A percentile compares a stretch with the other conserved stretches of the same genome.
phyloP scores from a whole-genome alignment of 2,113 vertebrate genomes.

The Zosterops japonicus region DNA sequence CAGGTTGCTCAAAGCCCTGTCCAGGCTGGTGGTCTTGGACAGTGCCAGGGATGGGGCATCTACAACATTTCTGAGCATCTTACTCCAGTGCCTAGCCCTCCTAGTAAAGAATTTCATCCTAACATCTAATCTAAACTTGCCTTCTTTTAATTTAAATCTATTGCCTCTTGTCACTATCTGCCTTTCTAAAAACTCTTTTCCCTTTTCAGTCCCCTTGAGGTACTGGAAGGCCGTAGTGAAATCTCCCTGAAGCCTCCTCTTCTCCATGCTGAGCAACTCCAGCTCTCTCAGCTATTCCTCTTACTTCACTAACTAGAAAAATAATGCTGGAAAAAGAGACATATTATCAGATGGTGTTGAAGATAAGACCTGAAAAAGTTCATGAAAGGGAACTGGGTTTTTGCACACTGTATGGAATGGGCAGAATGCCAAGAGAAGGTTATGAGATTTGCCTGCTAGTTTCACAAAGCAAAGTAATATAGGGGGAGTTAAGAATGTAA shows the following conservation, averaged over 20 bases:
- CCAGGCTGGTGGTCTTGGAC: background rate
- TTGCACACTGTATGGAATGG: background rate
- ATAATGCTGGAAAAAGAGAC: background rate
- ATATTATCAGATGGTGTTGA: background rate
- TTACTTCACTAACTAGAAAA: background rate
- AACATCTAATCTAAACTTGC: background rate
- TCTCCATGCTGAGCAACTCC: background rate
- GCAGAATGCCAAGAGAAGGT: rapidly evolving
- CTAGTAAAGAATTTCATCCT: background rate
- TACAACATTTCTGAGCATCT: background rate
- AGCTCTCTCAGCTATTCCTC: background rate
- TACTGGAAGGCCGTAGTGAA: background rate
- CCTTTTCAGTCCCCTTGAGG: background rate
- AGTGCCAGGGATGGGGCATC: no score
- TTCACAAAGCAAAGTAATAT: background rate
- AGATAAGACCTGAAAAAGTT: background rate
- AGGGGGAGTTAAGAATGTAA: background rate
- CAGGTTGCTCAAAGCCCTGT: background rate
- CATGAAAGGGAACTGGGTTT: background rate
- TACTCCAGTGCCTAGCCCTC: background rate
- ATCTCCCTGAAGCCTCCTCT: background rate
- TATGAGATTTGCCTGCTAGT: background rate
- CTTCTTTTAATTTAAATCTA: background rate
- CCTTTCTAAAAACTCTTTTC: background rate
- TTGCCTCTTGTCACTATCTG: background rate